phyloP scores from a whole-genome alignment of 2,113 vertebrate genomes.

The Ammodytes marinus region DNA sequence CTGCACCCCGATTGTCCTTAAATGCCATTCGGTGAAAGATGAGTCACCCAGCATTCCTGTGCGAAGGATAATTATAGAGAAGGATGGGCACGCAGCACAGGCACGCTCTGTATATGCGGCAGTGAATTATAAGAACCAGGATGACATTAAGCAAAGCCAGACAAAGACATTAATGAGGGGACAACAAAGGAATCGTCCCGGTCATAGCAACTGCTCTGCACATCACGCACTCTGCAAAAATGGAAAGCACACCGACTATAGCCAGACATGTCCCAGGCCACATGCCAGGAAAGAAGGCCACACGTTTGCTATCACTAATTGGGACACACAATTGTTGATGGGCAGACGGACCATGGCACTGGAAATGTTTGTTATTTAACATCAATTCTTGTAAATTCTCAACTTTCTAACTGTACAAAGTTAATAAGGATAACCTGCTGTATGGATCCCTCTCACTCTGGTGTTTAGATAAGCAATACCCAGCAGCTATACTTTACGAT shows the following conservation, averaged over 20 bases:
- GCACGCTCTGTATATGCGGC: slow-evolving; percentile 32
- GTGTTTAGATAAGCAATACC: neutral
- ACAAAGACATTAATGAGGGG: slow-evolving; percentile 32
- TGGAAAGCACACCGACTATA: neutral
- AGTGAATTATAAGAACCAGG: slow-evolving; percentile 36
- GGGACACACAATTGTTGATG: neutral
- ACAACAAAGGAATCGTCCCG: slow-evolving; percentile 18
- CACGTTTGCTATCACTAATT: neutral
- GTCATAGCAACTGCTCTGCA: neutral
- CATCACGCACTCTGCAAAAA: neutral
- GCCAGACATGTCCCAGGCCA: slow-evolving; percentile 53
- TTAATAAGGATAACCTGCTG: neutral
- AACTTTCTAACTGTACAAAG: neutral
- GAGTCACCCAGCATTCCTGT: slow-evolving; percentile 18
- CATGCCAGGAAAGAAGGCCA: slow-evolving; percentile 65
- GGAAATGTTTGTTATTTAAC: neutral
- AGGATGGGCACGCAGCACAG: neutral
- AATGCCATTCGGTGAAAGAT: neutral
- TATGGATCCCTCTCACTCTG: neutral
- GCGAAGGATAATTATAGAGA: slow-evolving; percentile 28
- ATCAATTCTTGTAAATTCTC: neutral
- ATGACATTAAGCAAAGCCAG: slow-evolving; percentile 39
- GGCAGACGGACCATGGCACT: neutral
- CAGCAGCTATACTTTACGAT: neutral
- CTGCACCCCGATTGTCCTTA: neutral